Base-by-base conservation (phyloP, 2,888 invertebrate species). In the Unio delphinus region DNA sequence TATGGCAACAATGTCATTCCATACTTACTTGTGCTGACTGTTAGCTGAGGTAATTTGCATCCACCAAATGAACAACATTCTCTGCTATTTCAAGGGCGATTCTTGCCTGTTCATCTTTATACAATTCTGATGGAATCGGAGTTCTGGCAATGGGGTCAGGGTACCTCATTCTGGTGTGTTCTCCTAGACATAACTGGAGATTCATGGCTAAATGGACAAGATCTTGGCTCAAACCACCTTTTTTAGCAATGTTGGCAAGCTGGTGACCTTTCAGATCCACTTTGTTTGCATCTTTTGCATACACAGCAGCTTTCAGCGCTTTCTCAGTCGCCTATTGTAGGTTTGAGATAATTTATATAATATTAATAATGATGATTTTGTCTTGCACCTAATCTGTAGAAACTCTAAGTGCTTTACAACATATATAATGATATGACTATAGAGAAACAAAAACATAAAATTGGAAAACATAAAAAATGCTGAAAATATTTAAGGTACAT, bases 81-180 rank as follows among this genome's bases (percentile, higher is more conserved):
- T 63, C 69, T 7, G 74, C 65, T 23, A 63, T 65, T 3, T 67
- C 61, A 3, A 72, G 28, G 1, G 72, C 60, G 6, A 45, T 63
- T 20, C 62, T 64, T 4, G 75, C 75, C n/a, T 72, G 60, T 26
- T 64, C 72, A 17, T 60, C 58, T 0, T 30, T 64, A 55, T 65
- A 75, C 18, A 75, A 20, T 45, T 65, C 70, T 15, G 75, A 62
- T 6, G 75, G 75, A 15, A 70, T 70, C 1, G 64, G 54, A 8
- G 67, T 68, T 28, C 69, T 57, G 11, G 64, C 58, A 6, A 55
- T 4, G 7, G 58, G 34, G 59, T 75, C 70, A 11, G 75, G 75
- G 59, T 72, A 72, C 18, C 72, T 57, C 67, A 74, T 64, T 57
- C 67, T 70, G 15, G 70, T 61, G 45, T 68, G 58, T 17, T 63